Percentiles rank a stretch among this genome's conserved stretches.
Conservation (phyloP, 2,797 vertebrate species). For the Melanitta fusca region DNA sequence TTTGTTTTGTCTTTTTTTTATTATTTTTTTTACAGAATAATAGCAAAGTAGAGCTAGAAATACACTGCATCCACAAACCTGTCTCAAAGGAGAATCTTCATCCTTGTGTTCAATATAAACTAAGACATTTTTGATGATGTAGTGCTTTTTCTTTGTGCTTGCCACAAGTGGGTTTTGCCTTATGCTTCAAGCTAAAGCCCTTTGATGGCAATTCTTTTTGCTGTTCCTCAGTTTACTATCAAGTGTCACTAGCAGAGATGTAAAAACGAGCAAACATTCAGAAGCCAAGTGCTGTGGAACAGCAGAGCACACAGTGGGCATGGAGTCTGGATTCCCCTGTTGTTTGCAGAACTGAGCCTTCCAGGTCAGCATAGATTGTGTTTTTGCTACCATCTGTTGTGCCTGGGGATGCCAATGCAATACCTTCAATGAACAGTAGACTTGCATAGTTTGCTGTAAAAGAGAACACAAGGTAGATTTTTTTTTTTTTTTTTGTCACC, state of each 20-base stretch:
- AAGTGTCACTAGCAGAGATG: not conserved
- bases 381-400: slow-evolving; percentile 51
- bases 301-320: not conserved
- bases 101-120: not conserved
- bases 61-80: not conserved
- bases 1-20: not conserved
- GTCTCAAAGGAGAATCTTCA: not conserved
- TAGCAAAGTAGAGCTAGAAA: not conserved
- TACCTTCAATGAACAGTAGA: not conserved
- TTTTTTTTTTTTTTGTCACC: not conserved
- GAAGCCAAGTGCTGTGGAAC: slow-evolving; percentile 15
- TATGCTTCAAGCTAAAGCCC: not conserved
- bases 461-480: not conserved
- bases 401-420: not conserved
- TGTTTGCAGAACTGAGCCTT: not conserved
- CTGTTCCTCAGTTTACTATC: not conserved
- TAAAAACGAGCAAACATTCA: not conserved
- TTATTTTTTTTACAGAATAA: not conserved
- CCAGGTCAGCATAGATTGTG: slow-evolving; percentile 1
- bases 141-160: not conserved
- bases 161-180: not conserved
- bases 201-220: not conserved
- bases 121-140: not conserved
- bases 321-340: not conserved
- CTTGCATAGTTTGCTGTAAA: not conserved